Evolutionary conservation across 1,140 invertebrate species (phyloP), one percentile per base, ranked within the genome.

Genomic region (Agraylea sexmaculata): DNA sequence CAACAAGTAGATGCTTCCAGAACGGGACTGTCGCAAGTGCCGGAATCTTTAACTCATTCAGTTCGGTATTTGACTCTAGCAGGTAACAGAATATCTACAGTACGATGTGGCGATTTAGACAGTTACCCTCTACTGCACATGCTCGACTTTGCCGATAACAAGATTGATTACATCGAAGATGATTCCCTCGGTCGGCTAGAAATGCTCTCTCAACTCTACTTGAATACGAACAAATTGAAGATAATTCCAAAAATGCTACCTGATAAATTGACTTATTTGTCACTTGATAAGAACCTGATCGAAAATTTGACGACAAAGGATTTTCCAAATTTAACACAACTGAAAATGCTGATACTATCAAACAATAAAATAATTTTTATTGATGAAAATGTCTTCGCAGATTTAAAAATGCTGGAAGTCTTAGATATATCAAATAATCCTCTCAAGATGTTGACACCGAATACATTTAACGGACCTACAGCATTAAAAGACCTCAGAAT

Each of bases 81-180:
- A 1, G 77, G 80, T 11, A 94, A 94, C 51, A 64, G 70, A 45
- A 70, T 88, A 29, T 73, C 68, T 34, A 64, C 71, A 0, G 77
- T 94, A 12, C 71, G 75, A 27, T 76, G 83, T 49, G 84, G 86
- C n/a, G 86, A 91, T 51, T 69, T 95, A 40, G 86, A 89, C 52
- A 87, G 86, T 46, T 92, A 91, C 57, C 87, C 87, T 0, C 60
- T 89, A 12, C 58, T 94, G 7, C 79, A 80, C 43, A 68, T 83
- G 18, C 57, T 95, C 17, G 82, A 89, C 52, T 71, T 94, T 21
- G 83, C 83, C 16, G 71, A 80, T 36, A 93, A 92, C 53, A 66
- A 71, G 41, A 71, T 95, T 18, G 62, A 61, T 27, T 65, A 73
- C 2, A 73, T 95, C 4, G 87, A 91, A 59, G 84, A 92, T 21